Base-by-base conservation (phyloP, 2,797 vertebrate species). In the Pogonophryne albipinna region DNA sequence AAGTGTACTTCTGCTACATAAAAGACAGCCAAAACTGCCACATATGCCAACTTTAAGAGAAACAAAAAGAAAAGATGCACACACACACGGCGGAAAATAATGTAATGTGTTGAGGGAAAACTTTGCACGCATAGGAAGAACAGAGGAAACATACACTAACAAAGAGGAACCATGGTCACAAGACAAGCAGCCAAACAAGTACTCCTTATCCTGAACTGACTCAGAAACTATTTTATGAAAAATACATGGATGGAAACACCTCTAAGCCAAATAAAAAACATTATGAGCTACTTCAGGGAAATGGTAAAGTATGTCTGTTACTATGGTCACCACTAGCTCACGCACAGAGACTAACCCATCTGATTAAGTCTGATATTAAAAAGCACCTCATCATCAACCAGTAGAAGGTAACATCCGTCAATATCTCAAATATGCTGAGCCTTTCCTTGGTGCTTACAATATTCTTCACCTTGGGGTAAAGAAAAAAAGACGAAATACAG, bases 121-220 rank as follows among this genome's bases (percentile, higher is more conserved):
- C 17, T 51, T 58, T 44, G 42, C 42, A 74, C 42, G 3, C 2
- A 45, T 12, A 42, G n/a, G n/a, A 19, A 58, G 45, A 45, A 52
- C 47, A 62, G 47, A 69, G 74, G 31, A 79, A 81, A 71, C 7
- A 45, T 57, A 58, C 64, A 51, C 20, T 7, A 52, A n/a, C 20
- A 74, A 73, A 85, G 68, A 71, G 71, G 76, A 85, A 76, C 56
- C 15, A 23, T 11, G 10, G 53, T 85, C 83, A 80, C 53, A 41
- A 78, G 79, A 75, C 42, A 60, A 63, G 13, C 8, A 14, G 17
- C 17, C 64, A 77, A 73, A 72, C 31, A 60, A 63, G 17, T 6
- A n/a, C 12, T 34, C 45, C 46, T 58, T 45, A 58, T 66, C 17
- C 4, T 73, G 62, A 23, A 59, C 46, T 52, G 20, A 67, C 44